These are phyloP conservation scores for Drosophila bocqueti DNA, from an alignment of 1,140 invertebrate genomes.

Conservation along the genomic window DNA sequence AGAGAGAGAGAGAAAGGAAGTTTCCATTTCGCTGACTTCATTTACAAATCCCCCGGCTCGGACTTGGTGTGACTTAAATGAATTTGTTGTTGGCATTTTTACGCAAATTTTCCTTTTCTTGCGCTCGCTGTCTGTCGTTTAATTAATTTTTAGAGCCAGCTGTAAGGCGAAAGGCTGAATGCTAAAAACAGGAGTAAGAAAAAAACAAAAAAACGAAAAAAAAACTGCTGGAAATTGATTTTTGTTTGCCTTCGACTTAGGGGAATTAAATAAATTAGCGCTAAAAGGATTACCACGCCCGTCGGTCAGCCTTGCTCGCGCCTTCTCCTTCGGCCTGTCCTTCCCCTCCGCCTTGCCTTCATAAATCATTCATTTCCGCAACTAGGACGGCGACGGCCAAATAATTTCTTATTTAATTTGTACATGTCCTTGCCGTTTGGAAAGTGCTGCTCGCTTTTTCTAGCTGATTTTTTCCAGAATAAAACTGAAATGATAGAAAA, in stretches of 20 bases:
- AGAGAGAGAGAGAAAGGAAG: background rate
- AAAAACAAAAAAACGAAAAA: constrained; percentile 39
- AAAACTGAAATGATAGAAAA: background rate
- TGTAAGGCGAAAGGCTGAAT: constrained; percentile 31
- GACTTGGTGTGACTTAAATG: constrained; percentile 52
- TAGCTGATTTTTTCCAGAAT: background rate
- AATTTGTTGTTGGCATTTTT: constrained; percentile 65
- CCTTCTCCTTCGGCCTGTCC: background rate
- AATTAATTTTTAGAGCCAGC: constrained; percentile 63
- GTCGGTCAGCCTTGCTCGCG: background rate
- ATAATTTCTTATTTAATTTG: constrained; percentile 67
- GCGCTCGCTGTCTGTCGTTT: constrained; percentile 49
- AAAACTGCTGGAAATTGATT: constrained; percentile 61
- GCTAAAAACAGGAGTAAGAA: background rate
- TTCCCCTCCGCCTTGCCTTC: constrained; percentile 3
- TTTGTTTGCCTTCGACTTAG: constrained; percentile 64
- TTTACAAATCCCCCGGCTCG: constrained; percentile 42
- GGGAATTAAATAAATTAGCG: constrained; percentile 70
- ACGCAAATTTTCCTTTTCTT: constrained; percentile 39
- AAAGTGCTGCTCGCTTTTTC: background rate
- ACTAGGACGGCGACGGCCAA: constrained; percentile 32
- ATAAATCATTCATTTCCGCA: constrained; percentile 70
- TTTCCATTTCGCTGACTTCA: constrained; percentile 66
- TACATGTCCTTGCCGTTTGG: constrained; percentile 37
- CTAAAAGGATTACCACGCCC: constrained; percentile 64